Conservation (phyloP, 2,113 vertebrate genomes). For the Cynocephalus volans region DNA sequence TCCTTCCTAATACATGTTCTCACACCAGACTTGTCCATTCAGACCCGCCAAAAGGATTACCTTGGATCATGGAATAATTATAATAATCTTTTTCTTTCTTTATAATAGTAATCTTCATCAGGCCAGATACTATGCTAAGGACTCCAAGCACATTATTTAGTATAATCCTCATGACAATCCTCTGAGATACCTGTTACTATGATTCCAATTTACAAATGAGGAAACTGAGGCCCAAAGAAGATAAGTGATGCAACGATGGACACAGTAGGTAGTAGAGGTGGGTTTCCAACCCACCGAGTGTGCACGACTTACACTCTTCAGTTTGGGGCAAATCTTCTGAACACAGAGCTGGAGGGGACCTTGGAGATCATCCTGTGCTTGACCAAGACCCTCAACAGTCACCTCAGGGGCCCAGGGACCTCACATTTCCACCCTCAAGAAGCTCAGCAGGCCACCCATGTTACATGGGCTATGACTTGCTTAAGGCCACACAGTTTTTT, state of each 20-base stretch:
- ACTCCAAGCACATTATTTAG: background rate
- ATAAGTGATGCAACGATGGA: background rate
- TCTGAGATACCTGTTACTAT: background rate
- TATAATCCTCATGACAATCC: background rate
- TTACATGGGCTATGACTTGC: background rate
- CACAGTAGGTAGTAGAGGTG: background rate
- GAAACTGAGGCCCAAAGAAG: background rate
- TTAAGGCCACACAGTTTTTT: constrained; percentile 5
- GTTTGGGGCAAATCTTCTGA: background rate
- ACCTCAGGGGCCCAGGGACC: background rate
- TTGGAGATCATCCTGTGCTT: background rate
- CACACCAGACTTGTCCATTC: background rate
- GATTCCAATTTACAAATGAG: background rate
- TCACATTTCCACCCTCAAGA: background rate
- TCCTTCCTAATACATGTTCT: background rate
- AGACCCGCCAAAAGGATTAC: background rate
- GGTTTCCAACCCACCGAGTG: background rate
- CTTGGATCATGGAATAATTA: background rate
- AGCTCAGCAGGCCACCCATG: background rate
- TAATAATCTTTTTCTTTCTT: background rate
- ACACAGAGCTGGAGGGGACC: background rate
- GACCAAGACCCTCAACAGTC: background rate
- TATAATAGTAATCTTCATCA: background rate
- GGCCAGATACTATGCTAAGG: background rate
- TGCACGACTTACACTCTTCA: background rate